Base-by-base conservation (phyloP, 2,797 vertebrate species). In the Psittacula derbiana region DNA sequence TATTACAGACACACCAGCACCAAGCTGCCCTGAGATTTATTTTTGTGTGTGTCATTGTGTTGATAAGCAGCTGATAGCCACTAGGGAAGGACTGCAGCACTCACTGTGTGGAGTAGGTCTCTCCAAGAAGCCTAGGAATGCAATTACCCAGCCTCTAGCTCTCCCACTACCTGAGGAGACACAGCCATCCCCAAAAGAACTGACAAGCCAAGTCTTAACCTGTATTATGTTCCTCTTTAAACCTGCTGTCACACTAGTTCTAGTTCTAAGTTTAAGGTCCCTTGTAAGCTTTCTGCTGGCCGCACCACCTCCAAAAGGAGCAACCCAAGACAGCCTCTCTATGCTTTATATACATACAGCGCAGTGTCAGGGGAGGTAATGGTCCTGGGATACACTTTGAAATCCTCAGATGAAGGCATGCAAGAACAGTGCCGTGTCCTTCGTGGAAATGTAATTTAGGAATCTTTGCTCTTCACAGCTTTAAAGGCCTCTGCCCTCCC, bases 281-380 rank as follows among this genome's bases (percentile, higher is more conserved):
- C 17, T 72, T 53, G 16, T 55, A 84, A 84, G 30, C 12, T 74
- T 89, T 80, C 38, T 72, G 25, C 30, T 72, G 21, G 30, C 49
- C 30, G 73, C 11, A 23, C 23, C 3, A 1, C 4, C 8, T 80
- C 24, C 62, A 70, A 41, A 58, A 71, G 10, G 11, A 66, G 31
- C 0, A 0, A 15, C 7, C 3, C 47, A 27, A 60, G 25, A 41
- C n/a, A 69, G 38, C 33, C 6, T 47, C 28, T 67, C 53, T 16
- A 4, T 18, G n/a, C 11, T 70, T 73, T 8, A 5, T 27, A 10
- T 16, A 5, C 24, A 20, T 18, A 28, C 11, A 31, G 30, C 21
- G 12, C 11, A 10, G 7, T 15, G 47, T 16, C 11, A 14, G 19
- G 20, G 31, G 25, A 58, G 23, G 24, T 17, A n/a, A 28, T 6